Percentiles rank a stretch among this genome's conserved stretches.
Conservation (phyloP, 2,888 invertebrate species). For the Pachliopta kotzebuea region DNA sequence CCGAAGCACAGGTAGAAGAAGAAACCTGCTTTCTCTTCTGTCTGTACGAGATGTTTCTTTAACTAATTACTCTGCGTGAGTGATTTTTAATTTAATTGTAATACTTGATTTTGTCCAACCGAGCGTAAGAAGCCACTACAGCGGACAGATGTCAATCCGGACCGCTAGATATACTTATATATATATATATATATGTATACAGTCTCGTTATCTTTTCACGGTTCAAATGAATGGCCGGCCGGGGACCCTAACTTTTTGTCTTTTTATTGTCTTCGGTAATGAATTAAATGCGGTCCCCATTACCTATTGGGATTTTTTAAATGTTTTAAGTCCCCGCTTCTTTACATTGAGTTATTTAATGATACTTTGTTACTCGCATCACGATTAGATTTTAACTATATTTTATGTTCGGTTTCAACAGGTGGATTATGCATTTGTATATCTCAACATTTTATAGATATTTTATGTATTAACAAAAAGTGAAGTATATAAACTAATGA, state of each 20-base stretch:
- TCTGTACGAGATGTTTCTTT: constrained; percentile 57
- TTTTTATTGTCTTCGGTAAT: constrained; percentile 62
- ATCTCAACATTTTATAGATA: no score
- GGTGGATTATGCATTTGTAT: no score
- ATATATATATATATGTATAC: constrained; percentile 12
- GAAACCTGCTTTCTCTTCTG: constrained; percentile 42
- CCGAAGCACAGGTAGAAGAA: no score
- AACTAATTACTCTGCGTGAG: constrained; percentile 59
- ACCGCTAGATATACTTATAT: constrained; percentile 46
- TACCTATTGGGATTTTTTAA: constrained; percentile 8
- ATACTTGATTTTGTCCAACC: constrained; percentile 75
- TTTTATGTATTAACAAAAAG: no score
- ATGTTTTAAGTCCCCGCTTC: background rate
- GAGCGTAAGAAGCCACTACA: constrained; percentile 57
- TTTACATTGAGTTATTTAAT: background rate
- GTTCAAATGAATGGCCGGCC: constrained; percentile 47
- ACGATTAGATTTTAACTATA: background rate
- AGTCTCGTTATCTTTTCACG: constrained; percentile 38
- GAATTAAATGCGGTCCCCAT: constrained; percentile 42
- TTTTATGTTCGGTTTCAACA: no score
- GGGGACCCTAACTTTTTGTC: constrained; percentile 44
- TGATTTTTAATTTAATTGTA: constrained; percentile 80
- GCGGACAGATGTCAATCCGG: constrained; percentile 73
- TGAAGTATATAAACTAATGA: no score
- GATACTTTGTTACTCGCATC: background rate